Evolutionary conservation across 2,797 vertebrate species (phyloP).

Genomic region (Craterocephalus amniculus): DNA sequence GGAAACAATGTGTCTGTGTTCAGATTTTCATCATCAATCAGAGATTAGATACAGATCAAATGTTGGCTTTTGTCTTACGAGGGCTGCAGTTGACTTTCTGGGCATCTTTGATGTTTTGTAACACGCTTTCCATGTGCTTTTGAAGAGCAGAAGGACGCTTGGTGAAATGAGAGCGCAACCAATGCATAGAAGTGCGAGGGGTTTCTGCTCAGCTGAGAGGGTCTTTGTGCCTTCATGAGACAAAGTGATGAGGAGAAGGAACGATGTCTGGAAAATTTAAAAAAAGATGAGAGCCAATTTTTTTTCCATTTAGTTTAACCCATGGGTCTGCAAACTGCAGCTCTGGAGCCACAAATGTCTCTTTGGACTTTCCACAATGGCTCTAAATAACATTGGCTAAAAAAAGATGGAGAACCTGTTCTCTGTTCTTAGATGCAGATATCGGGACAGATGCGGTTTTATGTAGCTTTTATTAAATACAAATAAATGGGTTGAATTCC

Average conservation of each 20-base stretch:
- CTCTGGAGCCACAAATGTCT: no score
- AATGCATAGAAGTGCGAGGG: constrained; percentile 68
- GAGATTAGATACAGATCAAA: neutral
- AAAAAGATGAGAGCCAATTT: neutral
- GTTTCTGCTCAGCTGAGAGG: constrained; percentile 51
- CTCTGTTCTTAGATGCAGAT: no score
- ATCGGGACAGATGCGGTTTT: no score
- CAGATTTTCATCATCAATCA: neutral
- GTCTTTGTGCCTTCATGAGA: constrained; percentile 43
- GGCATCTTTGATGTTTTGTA: constrained; percentile 76
- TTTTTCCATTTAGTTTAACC: no score
- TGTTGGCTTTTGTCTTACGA: constrained; percentile 51
- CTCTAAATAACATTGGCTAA: no score
- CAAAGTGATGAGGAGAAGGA: constrained; percentile 77
- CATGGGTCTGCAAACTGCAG: no score
- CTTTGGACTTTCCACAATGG: no score
- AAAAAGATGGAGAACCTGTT: no score
- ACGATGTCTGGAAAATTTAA: constrained; percentile 54
- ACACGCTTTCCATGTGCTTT: constrained; percentile 75
- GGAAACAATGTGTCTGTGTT: no score
- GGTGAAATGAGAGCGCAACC: constrained; percentile 65
- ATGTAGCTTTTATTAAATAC: no score
- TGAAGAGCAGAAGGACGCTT: constrained; percentile 64
- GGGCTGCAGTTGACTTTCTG: constrained; percentile 24
- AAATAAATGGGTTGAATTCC: no score